A percentile compares a stretch with the other conserved stretches of the same genome.
These are phyloP conservation scores for Nematopogon swammerdamellus DNA, from an alignment of 2,888 invertebrate genomes.

Conservation along the genomic window DNA sequence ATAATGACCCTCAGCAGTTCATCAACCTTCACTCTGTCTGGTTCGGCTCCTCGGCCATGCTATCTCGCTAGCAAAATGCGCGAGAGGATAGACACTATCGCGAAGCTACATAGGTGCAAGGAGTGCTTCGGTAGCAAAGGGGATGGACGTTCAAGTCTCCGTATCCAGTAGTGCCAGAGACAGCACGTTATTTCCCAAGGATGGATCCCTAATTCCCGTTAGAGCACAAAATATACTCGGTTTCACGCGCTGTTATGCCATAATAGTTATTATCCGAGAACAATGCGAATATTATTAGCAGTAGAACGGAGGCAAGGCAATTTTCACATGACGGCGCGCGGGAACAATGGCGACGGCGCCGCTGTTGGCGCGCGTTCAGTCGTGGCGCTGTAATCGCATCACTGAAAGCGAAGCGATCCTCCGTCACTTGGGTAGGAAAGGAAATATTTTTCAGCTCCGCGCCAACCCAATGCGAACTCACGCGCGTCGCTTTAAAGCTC, in stretches of 20 bases:
- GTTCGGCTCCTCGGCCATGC: too few relatives aligned
- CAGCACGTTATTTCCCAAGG: too few relatives aligned
- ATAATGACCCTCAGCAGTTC: too few relatives aligned
- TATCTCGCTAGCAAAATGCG: too few relatives aligned
- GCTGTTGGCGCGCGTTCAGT: conserved; percentile 61
- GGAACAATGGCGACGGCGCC: conserved; percentile 33
- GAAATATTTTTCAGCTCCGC: background rate
- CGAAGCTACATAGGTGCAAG: too few relatives aligned
- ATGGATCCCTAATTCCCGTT: conserved; percentile 15
- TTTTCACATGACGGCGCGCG: conserved; percentile 45
- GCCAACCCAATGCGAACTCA: background rate
- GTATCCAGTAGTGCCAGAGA: too few relatives aligned
- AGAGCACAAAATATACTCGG: conserved; percentile 20
- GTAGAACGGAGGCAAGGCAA: conserved; percentile 40
- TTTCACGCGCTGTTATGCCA: conserved; percentile 45
- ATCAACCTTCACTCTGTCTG: too few relatives aligned
- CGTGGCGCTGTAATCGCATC: conserved; percentile 70
- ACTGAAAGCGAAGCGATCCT: conserved; percentile 18
- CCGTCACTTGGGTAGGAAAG: background rate
- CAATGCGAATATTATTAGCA: conserved; percentile 46
- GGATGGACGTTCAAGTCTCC: too few relatives aligned
- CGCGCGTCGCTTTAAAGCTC: background rate
- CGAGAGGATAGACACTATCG: too few relatives aligned
- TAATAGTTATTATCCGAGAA: conserved; percentile 51
- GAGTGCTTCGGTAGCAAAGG: too few relatives aligned